Evolutionary conservation across 2,113 vertebrate genomes (phyloP), one percentile per base, ranked within the genome.

Genomic region (Tautogolabrus adspersus): DNA sequence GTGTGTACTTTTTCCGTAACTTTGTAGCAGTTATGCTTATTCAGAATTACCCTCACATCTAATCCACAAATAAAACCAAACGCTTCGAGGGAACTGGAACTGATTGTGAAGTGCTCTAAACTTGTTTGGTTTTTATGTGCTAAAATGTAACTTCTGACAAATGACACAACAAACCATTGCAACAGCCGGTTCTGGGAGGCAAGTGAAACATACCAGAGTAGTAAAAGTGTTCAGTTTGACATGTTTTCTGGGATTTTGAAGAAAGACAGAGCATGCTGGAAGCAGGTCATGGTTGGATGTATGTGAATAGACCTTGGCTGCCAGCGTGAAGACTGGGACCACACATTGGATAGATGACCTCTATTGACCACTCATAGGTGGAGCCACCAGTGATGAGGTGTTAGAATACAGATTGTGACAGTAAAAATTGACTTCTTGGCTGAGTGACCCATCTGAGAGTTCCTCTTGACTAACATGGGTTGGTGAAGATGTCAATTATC

Each of bases 261-360:
- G 22, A 92, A 91, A 93, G 77, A 81, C 91, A 92, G 89, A 91
- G 82, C 58, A 16, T 16, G 52, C 71, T 81, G 83, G 90, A 88
- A 86, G 89, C 84, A 72, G 86, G 87, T 88, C 87, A 84, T 79
- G 91, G 77, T 75, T 82, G 91, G 85, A 86, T 77, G 79, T 81
- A 74, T 65, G 72, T 72, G 86, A 88, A 75, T 69, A 87, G 75
- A 66, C 81, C 81, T 81, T 64, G 83, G 86, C 86, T 88, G 89
- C 82, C 86, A 84, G 78, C 11, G 11, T 82, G 86, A 90, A n/a
- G 72, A 84, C 82, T 61, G 56, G 82, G 92, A 92, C 90, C 90
- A 93, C 91, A 90, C 91, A 85, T 52, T 62, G 81, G 81, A 82
- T 54, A 40, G 46, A 80, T 88, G 87, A 91, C 84, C 88, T 87